Evolutionary conservation across 2,797 vertebrate genomes (phyloP).

Genomic region (Gila robusta): DNA sequence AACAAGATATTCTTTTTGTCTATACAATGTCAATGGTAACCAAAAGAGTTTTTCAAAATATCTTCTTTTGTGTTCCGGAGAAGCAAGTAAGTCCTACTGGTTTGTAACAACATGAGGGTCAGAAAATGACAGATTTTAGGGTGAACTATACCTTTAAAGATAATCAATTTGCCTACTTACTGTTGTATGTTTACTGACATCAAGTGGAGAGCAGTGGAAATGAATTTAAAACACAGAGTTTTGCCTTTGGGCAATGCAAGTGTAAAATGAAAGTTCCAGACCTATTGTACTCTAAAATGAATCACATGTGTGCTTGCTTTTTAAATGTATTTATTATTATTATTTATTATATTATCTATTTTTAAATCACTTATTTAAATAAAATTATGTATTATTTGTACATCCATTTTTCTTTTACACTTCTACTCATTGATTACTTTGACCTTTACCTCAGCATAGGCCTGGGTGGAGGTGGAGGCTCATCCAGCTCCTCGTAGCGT

Average conservation of each 20-base stretch:
- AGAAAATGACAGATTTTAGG: not conserved
- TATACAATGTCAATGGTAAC: not conserved
- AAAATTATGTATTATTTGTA: not conserved
- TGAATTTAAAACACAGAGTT: not conserved
- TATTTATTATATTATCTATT: not conserved
- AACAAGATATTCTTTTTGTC: not conserved
- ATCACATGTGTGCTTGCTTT: not conserved
- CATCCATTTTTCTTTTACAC: not conserved
- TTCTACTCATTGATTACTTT: not conserved
- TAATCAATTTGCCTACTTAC: not conserved
- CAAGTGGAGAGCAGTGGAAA: conserved; percentile 18
- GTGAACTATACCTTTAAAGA: not conserved
- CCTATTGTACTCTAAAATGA: not conserved
- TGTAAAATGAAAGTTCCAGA: not conserved
- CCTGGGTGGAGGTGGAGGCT: conserved; percentile 91
- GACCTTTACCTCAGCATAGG: conserved; percentile 93
- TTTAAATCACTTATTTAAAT: not conserved
- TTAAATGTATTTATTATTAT: too few species aligned
- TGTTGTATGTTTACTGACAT: conserved; percentile 12
- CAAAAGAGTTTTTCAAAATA: not conserved
- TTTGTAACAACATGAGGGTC: not conserved
- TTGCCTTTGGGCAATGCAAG: conserved; percentile 67
- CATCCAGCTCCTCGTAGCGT: conserved; percentile 92
- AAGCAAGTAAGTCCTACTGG: not conserved
- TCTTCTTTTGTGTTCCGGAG: not conserved